Evolutionary conservation across 2,888 invertebrate genomes (phyloP), one percentile per base, ranked within the genome.

Genomic region (Alloscopus bannaensis): DNA sequence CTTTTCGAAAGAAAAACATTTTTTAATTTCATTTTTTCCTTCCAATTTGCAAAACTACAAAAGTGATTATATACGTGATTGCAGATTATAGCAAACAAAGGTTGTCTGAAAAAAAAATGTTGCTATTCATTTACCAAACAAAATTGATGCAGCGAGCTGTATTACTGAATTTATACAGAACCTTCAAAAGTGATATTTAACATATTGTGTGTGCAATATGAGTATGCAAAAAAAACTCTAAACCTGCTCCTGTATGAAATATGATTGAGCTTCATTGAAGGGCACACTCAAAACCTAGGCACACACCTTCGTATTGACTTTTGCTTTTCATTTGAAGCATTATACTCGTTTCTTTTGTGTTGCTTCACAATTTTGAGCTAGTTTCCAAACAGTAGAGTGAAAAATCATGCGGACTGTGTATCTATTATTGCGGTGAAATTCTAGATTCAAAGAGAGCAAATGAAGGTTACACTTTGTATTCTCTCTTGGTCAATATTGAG

Each of bases 391-490:
- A 8, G 36, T 36, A 36, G 3, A 45, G 45, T 4, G 45, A 45
- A 45, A 45, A 36, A 36, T 36, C n/a, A 4, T 55, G 45, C 24
- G n/a, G n/a, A n/a, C n/a, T n/a, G n/a, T n/a, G n/a, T n/a, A n/a
- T n/a, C n/a, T n/a, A n/a, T n/a, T n/a, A 18, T 26, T 45, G 70
- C 60, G 42, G 69, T 57, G 69, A 70, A 70, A 70, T 70, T 59
- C 29, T 31, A 70, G 55, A 24, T 16, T n/a, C n/a, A 28, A 16
- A 55, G 60, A 55, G 45, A 52, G 18, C 26, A 22, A 57, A 11
- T 47, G 60, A 70, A 70, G 70, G 70, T 22, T 69, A 31, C 52
- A 42, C 57, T 3, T 50, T 28, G 47, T 50, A 68, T 68, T 52
- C n/a, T n/a, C n/a, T n/a, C n/a, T n/a, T n/a, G n/a, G n/a, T n/a